Percentiles rank a stretch among this genome's conserved stretches.
phyloP scores from a whole-genome alignment of 2,888 invertebrate species.

The Spodoptera littoralis region DNA sequence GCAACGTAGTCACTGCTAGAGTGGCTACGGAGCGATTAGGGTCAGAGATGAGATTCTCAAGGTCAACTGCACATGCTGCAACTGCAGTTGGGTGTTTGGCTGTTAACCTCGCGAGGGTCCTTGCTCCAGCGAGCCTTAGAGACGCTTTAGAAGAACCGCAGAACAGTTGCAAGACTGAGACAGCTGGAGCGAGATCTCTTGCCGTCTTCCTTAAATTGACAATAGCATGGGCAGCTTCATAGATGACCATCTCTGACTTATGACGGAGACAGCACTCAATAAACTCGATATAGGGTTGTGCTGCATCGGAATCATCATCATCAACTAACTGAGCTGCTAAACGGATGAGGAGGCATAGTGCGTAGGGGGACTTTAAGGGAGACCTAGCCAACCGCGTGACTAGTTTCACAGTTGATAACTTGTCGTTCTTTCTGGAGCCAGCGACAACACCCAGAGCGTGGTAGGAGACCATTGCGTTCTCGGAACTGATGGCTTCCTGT shows the following conservation, averaged over 20 bases:
- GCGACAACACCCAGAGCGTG: conserved; percentile 99
- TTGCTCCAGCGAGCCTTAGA: conserved; percentile 98
- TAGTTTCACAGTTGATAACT: conserved; percentile 98
- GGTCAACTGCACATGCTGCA: conserved; percentile 98
- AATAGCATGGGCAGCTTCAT: conserved; percentile 99
- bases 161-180: conserved; percentile 98
- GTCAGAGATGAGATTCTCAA: conserved; percentile 99
- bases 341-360: conserved; percentile 97
- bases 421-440: conserved; percentile 97
- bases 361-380: conserved; percentile 97
- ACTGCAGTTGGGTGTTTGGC: conserved; percentile 99
- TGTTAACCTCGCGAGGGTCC: conserved; percentile 98
- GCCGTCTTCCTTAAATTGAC: conserved; percentile 96
- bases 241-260: conserved; percentile 99
- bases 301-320: conserved; percentile 93
- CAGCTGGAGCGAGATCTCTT: conserved; percentile 97
- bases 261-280: conserved; percentile 98
- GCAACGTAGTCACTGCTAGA: conserved; percentile 98
- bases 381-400: conserved; percentile 96
- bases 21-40: conserved; percentile 99
- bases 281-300: conserved; percentile 95
- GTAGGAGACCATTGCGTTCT: conserved; percentile 97
- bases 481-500: conserved; percentile 85
- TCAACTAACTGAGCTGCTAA: conserved; percentile 98
- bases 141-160: conserved; percentile 99